Conservation (phyloP, 2,888 invertebrate species). For the Herminia tarsipennalis region DNA sequence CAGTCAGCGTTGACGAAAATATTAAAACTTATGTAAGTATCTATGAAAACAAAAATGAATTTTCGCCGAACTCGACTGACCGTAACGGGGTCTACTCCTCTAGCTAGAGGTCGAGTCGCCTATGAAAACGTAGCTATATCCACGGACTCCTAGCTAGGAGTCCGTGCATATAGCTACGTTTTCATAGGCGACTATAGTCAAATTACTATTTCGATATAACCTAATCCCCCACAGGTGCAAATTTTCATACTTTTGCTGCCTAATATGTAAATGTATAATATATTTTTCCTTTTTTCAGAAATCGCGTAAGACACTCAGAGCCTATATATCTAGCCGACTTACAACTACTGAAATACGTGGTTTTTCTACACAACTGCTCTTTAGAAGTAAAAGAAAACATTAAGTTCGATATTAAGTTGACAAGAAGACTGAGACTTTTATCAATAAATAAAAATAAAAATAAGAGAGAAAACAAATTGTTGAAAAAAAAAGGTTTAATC, state of each 20-base stretch:
- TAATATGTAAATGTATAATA: no score
- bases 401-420: not conserved
- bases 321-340: constrained; percentile 54
- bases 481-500: constrained; percentile 34
- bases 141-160: no score
- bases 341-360: constrained; percentile 58
- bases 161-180: no score
- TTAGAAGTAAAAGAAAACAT: constrained; percentile 14
- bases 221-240: no score
- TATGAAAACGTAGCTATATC: no score
- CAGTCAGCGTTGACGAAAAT: constrained; percentile 60
- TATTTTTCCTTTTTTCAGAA: constrained; percentile 4
- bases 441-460: constrained; percentile 42
- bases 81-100: not conserved
- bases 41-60: not conserved
- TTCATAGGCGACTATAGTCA: no score
- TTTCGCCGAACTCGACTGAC: not conserved
- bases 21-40: constrained; percentile 61
- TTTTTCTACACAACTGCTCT: constrained; percentile 50
- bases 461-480: constrained; percentile 14
- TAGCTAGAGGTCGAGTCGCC: no score
- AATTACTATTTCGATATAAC: no score
- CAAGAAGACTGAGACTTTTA: constrained; percentile 9
- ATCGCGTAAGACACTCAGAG: not conserved
- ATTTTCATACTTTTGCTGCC: no score